Evolutionary conservation across 2,888 invertebrate genomes (phyloP), one percentile per base, ranked within the genome.

Genomic region (Tipula lateralis): DNA sequence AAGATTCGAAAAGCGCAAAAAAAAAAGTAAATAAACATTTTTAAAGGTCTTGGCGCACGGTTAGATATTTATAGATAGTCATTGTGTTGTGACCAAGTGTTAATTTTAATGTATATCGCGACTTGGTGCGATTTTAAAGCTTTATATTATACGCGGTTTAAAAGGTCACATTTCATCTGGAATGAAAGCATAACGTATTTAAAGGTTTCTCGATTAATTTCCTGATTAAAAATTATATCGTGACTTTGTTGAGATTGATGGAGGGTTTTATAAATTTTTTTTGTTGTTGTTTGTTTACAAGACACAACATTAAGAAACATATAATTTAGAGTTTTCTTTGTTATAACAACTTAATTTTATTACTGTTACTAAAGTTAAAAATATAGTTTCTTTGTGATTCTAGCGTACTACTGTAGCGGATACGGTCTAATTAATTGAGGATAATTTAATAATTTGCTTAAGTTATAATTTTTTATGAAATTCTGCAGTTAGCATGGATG

Each of bases 371-470:
- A 50, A n/a, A n/a, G n/a, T n/a, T n/a, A n/a, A 50, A 50, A 50
- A 50, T n/a, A n/a, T n/a, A 16, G 16, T 50, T 50, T 50, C 44
- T 50, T 50, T 50, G 44, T 50, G 44, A 19, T 16, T 16, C 44
- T 50, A 19, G 5, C 24, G 24, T 9, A 36, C 36, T 36, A 16
- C 44, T 44, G 66, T 24, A 66, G 66, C 66, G 66, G 66, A 66
- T 66, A 66, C 66, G 66, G 66, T 66, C 66, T 66, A 66, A 66
- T 66, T 66, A 66, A 66, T 66, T 24, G 66, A 66, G 66, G 66
- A 66, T 66, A 66, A 66, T 66, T 66, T 66, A 66, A 19, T 24
- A 66, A 66, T 66, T 9, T 9, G n/a, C n/a, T n/a, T n/a, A n/a
- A n/a, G n/a, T n/a, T n/a, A n/a, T n/a, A n/a, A n/a, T n/a, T n/a